Conservation (phyloP, 2,888 invertebrate genomes). For the Arctia plantaginis region DNA sequence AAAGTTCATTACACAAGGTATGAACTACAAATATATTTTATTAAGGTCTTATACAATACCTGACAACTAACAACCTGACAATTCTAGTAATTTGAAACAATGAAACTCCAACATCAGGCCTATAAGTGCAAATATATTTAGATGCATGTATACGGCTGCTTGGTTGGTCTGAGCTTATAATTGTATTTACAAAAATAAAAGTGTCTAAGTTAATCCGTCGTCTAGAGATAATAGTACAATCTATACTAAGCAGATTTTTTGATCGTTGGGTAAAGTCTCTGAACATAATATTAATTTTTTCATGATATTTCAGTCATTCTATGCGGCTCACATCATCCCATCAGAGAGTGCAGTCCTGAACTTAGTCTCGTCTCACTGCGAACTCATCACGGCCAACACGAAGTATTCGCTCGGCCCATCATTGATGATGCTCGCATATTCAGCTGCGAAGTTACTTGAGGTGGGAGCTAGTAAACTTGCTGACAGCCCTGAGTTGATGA, state of each 20-base stretch:
- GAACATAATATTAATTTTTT: neutral
- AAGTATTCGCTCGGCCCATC: conserved; percentile 78
- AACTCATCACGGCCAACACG: conserved; percentile 74
- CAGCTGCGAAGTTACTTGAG: conserved; percentile 78
- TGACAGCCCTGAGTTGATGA: conserved; percentile 88
- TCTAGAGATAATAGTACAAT: neutral
- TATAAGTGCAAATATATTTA: neutral
- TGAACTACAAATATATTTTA: neutral
- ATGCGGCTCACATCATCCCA: conserved; percentile 92
- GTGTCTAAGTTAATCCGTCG: no score
- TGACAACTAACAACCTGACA: no score
- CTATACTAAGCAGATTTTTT: neutral
- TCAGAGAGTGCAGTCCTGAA: conserved; percentile 94
- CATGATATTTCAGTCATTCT: conserved; percentile 86
- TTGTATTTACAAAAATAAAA: neutral
- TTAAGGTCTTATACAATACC: neutral
- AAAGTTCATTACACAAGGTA: neutral
- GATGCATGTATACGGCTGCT: neutral
- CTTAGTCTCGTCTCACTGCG: conserved; percentile 86
- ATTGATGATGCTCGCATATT: conserved; percentile 79
- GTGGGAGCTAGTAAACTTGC: conserved; percentile 73
- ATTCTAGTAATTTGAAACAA: no score
- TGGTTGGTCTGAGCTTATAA: neutral
- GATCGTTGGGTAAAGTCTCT: neutral
- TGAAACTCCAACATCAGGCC: no score